phyloP scores from a whole-genome alignment of 2,113 vertebrate species.

The Coptodon bakossiorum region DNA sequence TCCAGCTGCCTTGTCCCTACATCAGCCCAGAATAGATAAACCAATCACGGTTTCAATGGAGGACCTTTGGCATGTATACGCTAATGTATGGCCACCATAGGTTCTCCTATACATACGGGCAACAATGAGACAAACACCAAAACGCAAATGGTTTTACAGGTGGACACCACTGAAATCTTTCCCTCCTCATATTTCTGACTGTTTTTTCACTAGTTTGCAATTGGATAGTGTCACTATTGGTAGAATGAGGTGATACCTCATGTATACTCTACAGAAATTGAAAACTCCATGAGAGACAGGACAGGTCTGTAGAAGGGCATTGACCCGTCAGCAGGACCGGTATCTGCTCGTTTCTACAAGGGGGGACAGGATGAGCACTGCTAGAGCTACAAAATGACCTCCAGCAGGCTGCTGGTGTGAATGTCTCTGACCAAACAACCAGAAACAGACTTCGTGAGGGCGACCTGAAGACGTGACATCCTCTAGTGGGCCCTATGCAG shows the following conservation, averaged over 20 bases:
- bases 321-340: background rate
- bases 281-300: rapidly evolving
- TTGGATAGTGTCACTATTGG: background rate
- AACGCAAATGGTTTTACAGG: background rate
- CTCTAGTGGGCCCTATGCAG: background rate
- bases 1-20: background rate
- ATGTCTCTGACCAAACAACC: background rate
- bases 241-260: background rate
- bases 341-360: background rate
- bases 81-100: background rate
- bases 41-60: background rate
- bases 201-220: background rate
- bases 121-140: background rate
- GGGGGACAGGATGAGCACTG: background rate
- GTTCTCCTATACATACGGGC: background rate
- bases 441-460: background rate
- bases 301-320: background rate
- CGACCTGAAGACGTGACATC: background rate
- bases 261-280: background rate
- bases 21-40: background rate
- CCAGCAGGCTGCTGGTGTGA: background rate
- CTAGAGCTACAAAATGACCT: background rate
- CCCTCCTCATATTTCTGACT: background rate
- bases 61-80: background rate
- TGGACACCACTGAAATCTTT: background rate